Evolutionary conservation across 2,113 vertebrate species (phyloP).

Genomic region (Perognathus longimembris): DNA sequence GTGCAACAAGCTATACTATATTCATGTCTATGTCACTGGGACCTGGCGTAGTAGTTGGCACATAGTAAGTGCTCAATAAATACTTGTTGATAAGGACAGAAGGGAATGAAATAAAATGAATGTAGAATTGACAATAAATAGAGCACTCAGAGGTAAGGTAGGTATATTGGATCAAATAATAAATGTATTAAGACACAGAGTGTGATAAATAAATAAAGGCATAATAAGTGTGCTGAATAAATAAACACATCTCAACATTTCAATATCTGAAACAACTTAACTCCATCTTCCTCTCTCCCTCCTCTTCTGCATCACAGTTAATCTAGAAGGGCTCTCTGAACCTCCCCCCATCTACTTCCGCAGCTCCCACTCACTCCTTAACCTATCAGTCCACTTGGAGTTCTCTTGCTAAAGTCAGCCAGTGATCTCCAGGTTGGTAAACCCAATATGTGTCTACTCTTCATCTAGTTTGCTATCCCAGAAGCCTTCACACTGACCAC

Average conservation of each 20-base stretch:
- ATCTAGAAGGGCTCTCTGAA: not conserved
- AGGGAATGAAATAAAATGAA: slow-evolving; percentile 5
- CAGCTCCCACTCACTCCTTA: not conserved
- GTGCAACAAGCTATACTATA: not conserved
- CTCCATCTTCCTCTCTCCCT: not conserved
- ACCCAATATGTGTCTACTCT: not conserved
- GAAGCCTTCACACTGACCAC: not conserved
- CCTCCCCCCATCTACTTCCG: not conserved
- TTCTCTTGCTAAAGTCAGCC: not conserved
- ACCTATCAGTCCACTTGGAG: not conserved
- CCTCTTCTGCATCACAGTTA: not conserved
- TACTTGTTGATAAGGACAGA: slow-evolving; percentile 13
- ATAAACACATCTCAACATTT: not conserved
- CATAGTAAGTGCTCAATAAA: slow-evolving; percentile 46
- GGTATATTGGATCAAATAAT: not conserved
- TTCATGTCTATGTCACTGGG: not conserved
- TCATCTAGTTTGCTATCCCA: not conserved
- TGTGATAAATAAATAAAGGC: not conserved
- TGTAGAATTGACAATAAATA: slow-evolving; percentile 17
- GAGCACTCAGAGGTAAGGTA: not conserved
- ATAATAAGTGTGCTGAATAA: not conserved
- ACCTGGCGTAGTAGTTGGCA: not conserved
- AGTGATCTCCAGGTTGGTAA: not conserved
- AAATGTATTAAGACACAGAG: not conserved
- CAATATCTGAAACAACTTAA: not conserved